Evolutionary conservation across 2,888 invertebrate genomes (phyloP), one percentile per base, ranked within the genome.

Genomic region (Lasioglossum leucozonium): DNA sequence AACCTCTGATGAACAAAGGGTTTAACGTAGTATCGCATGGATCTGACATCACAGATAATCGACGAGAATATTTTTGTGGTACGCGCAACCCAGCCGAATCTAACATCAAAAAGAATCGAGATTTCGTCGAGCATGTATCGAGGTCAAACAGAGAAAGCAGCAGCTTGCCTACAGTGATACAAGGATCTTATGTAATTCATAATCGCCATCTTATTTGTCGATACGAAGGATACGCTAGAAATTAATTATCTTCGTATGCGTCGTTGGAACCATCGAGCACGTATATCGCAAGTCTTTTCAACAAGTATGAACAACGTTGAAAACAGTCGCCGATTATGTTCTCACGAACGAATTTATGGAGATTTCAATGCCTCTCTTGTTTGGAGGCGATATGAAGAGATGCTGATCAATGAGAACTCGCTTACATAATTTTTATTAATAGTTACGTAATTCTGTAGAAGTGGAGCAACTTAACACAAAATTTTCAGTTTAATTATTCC

Each of bases 101-200:
- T 73, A 79, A 73, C 67, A 62, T 75, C 73, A 40, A 74, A 77
- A 83, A 82, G 86, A 89, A 92, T 91, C 90, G 88, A 85, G 85
- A 87, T 91, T 91, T 89, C 89, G 90, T 92, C 91, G 90, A 88
- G 87, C 84, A 91, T 88, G 91, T 92, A 94, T 94, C 91, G 92
- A 92, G 93, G 94, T 93, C 94, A 92, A 91, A 92, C 93, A 93
- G 94, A 94, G 94, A 94, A 94, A 94, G 94, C 93, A 92, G 91
- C 89, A 86, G 79, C 85, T 88, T 84, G 85, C 77, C 86, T 77
- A 86, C 89, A 87, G 91, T 92, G 91, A 92, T 92, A 93, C 93
- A 90, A 93, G 90, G 82, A 89, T 86, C 90, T 94, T 93, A 91
- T 91, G 93, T 91, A 93, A 94, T 93, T 93, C 90, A 92, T 92